Evolutionary conservation across 1,140 invertebrate species (phyloP).

Genomic region (Drosophila nasuta): DNA sequence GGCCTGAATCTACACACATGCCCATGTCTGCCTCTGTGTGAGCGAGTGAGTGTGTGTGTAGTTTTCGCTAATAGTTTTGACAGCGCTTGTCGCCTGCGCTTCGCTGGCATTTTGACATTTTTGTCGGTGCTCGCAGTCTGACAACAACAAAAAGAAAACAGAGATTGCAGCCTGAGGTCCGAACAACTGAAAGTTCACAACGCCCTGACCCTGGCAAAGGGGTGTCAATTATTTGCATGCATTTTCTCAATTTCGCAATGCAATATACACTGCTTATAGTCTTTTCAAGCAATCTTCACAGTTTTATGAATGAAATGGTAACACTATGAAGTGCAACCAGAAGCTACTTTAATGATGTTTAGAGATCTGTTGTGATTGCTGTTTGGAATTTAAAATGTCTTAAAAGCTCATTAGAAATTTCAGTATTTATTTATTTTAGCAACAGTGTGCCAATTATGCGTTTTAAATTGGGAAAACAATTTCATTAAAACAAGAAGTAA

Average conservation of each 20-base stretch:
- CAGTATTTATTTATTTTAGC: too few species aligned
- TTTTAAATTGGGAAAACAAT: too few species aligned
- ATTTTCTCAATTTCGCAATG: slow-evolving; percentile 35
- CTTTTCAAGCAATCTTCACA: not conserved
- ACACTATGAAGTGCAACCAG: too few species aligned
- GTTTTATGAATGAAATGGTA: not conserved
- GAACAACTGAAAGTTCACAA: slow-evolving; percentile 54
- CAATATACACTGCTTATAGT: slow-evolving; percentile 6
- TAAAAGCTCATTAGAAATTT: too few species aligned
- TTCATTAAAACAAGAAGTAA: too few species aligned
- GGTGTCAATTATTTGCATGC: slow-evolving; percentile 48
- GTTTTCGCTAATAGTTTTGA: slow-evolving; percentile 74
- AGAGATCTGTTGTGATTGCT: too few species aligned
- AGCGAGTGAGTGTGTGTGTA: slow-evolving; percentile 21
- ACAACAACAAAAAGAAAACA: slow-evolving; percentile 19
- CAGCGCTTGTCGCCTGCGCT: slow-evolving; percentile 71
- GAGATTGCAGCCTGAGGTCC: not conserved
- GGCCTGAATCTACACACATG: slow-evolving; percentile 40
- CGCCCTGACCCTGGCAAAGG: slow-evolving; percentile 66
- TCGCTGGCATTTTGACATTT: slow-evolving; percentile 51
- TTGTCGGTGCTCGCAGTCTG: slow-evolving; percentile 29
- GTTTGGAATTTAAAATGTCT: too few species aligned
- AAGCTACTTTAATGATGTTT: too few species aligned
- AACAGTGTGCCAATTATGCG: too few species aligned
- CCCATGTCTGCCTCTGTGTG: not conserved